Base-by-base conservation (phyloP, 2,797 vertebrate genomes). In the Sus cebifrons region DNA sequence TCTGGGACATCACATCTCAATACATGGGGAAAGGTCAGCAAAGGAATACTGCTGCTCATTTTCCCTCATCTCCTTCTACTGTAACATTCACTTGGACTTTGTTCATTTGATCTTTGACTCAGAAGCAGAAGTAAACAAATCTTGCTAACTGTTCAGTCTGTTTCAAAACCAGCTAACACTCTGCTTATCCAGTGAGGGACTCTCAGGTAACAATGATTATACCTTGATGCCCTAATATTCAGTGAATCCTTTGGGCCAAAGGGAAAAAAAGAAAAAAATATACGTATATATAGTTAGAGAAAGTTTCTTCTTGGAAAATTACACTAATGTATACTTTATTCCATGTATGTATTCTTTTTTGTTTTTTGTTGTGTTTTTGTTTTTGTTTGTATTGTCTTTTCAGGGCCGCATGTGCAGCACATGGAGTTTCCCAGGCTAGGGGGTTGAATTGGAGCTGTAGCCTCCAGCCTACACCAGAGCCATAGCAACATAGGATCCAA, bases 1-100 rank as follows among this genome's bases (percentile, higher is more conserved):
- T 97, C 96, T 96, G 98, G 97, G 96, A 97, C 94, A 95, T 95
- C 71, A 94, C 96, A 94, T 96, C 90, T 97, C 97, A 96, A 86
- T 84, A 91, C 32, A 91, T 94, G 60, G 79, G 83, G 94, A 89
- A 93, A 95, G 89, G 56, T 90, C 71, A 96, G 89, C 90, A 74
- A 92, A 54, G 96, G 96, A 95, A 97, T 91, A 97, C 68, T 97
- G 95, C 92, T 95, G 82, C 71, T 98, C 70, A 11, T 96, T 98
- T 96, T 93, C 58, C 70, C 0, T 4, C 96, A 85, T 97, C 64
- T 8, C 67, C 81, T 97, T 95, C 91, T 85, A 91, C 93, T 91
- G 92, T 79, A 89, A 0, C 11, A 94, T 96, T 97, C 2, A 0
- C 18, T 60, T 79, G 77, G 87, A 60, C 96, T 97, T 94, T 97